Base-by-base conservation (phyloP, 2,113 vertebrate species). In the Nipponia nippon region DNA sequence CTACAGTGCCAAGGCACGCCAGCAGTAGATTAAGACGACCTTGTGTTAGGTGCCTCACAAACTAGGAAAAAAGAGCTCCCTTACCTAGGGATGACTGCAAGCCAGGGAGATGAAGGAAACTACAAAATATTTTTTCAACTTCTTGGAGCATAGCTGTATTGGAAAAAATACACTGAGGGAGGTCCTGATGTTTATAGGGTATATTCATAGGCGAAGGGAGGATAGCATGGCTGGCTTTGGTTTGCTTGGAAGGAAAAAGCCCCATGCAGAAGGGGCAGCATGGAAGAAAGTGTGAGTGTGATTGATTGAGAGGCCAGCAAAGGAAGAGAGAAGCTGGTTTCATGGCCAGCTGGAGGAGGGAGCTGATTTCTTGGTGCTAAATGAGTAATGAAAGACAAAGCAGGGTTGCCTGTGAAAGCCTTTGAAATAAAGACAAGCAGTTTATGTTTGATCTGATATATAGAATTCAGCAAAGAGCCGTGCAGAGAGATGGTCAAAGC, bases 361-460 rank as follows among this genome's bases (percentile, higher is more conserved):
- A 80, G 11, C 34, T 5, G 36, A 61, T 58, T 83, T 80, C 77
- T 86, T 56, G 13, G 46, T 90, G 50, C 91, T 94, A 81, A 95
- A 90, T 58, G 91, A 86, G 38, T 46, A 95, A 70, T 30, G 62
- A 75, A 90, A 95, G 83, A 53, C 76, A 83, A 86, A 86, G 67
- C 25, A 73, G 49, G 15, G 76, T 12, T 49, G 46, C 36, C 83
- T 61, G 40, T 52, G 67, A 49, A 93, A 89, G 82, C 42, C 62
- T 95, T 89, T 90, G 94, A 93, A 92, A 81, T 76, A n/a, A 72
- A 95, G 83, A 62, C 29, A 34, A 84, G 73, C 27, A 38, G 34
- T 71, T 94, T 69, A 44, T 49, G 44, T 94, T 89, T 93, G 77
- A 92, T 90, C 56, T 80, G 79, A 49, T 93, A 34, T 3, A 47